Conservation (phyloP, 1,140 invertebrate species). For the Delia radicum region DNA sequence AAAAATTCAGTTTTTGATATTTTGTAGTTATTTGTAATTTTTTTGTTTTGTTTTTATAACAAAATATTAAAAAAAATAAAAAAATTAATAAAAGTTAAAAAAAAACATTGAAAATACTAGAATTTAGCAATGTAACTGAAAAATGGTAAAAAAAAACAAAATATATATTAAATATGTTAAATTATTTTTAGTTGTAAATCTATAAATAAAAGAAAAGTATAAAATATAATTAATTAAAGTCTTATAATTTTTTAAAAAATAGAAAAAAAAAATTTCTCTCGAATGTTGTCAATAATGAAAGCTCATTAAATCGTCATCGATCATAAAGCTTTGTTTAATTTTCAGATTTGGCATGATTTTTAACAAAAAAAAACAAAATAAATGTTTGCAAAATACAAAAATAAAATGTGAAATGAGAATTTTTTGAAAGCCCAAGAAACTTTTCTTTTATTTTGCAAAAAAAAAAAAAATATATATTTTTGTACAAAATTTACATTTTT, state of each 20-base stretch:
- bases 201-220: neutral
- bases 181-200: slow-evolving; percentile 26
- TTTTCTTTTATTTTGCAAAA: no score
- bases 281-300: no score
- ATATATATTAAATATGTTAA: slow-evolving; percentile 22
- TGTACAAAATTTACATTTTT: no score
- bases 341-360: no score
- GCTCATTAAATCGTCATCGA: no score
- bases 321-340: no score
- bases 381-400: no score
- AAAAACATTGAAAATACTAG: neutral
- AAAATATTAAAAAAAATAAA: slow-evolving; percentile 4
- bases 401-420: no score
- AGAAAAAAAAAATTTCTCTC: neutral
- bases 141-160: slow-evolving; percentile 14
- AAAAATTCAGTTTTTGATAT: neutral
- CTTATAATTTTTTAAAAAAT: neutral
- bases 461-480: no score
- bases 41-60: neutral
- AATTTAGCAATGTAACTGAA: slow-evolving; percentile 16
- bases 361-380: no score
- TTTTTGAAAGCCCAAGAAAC: no score
- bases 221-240: no score
- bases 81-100: neutral
- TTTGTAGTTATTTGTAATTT: neutral